Base-by-base conservation (phyloP, 30 jellyfish, hydroid and myxozoan species). In the Aurelia coerulea region DNA sequence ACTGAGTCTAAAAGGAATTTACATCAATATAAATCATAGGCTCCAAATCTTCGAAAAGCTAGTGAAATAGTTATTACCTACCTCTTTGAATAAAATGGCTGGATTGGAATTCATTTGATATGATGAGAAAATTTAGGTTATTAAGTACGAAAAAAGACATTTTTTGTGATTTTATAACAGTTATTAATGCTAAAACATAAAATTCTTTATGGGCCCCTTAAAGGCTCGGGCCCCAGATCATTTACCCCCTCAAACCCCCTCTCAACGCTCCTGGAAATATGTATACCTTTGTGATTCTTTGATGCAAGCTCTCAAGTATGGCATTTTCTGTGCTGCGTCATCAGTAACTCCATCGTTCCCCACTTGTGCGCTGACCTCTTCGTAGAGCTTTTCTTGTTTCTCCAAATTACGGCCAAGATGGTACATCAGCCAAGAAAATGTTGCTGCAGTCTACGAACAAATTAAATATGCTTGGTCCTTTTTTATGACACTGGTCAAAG, bases 401-500 rank as follows among this genome's bases (percentile, higher is more conserved):
- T 82, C 92, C 18, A 33, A 84, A 68, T 82, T 51, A 59, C 58
- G n/a, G 29, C 92, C 92, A 69, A 82, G 77, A 79, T 58, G 59
- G 54, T 82, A 82, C 78, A 82, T n/a, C 32, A 69, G 10, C 92
- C 92, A 82, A 9, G 68, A 34, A 6, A 59, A 37, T 17, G 90
- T 63, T 5, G 39, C 17, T 34, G 90, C 52, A 65, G 90, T 80
- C 90, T 80, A 14, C 19, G 29, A 68, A 62, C n/a, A 62, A 32
- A 70, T 12, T 13, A 69, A 10, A 31, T 13, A 14, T 23, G 29
- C 29, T 23, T 23, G 29, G 29, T 23, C 29, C 29, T 23, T 23
- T 23, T 23, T 23, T 23, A 23, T 23, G 29, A 23, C 29, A 23
- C 29, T 23, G 29, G 29, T 23, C 29, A 23, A 23, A 23, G 29